Base-by-base conservation (phyloP, 2,113 vertebrate species). In the Brienomyrus brachyistius region DNA sequence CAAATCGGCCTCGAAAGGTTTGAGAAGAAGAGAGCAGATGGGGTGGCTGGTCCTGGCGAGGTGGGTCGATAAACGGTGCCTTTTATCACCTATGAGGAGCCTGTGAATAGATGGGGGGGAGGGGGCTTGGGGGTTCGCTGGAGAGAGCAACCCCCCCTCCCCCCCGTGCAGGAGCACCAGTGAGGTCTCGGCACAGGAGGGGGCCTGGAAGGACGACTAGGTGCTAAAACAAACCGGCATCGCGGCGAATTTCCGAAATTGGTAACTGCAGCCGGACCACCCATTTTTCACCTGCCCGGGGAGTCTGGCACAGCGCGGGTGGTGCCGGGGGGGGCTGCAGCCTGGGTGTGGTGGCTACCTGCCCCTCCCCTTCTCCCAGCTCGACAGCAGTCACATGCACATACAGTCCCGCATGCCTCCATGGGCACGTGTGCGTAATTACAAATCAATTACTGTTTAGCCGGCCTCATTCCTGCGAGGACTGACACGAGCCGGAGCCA, bases 21-120 rank as follows among this genome's bases (percentile, higher is more conserved):
- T 56, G 89, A 83, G 85, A 70, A 54, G 56, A 88, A 89, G 92
- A 90, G 88, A 87, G 83, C 80, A 85, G 84, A 52, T 52, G 11
- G 47, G 84, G 84, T 4, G 11, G 84, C 84, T 17, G 74, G 90
- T 88, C 89, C 62, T 77, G n/a, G 59, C 31, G 89, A n/a, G 89
- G 82, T 88, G 74, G 47, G 91, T 91, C 91, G 54, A 91, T 91
- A 92, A 92, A 93, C 50, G 77, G 84, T 91, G 88, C 85, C 91
- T 93, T 94, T 94, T 92, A 93, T 91, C 90, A 88, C n/a, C n/a
- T n/a, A n/a, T n/a, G n/a, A n/a, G n/a, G n/a, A n/a, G n/a, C n/a
- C n/a, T n/a, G n/a, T n/a, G n/a, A n/a, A n/a, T n/a, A n/a, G n/a
- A n/a, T n/a, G n/a, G n/a, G n/a, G n/a, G n/a, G n/a, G n/a, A n/a